Evolutionary conservation across 2,797 vertebrate genomes (phyloP).

Genomic region (Tiaroga cobitis): DNA sequence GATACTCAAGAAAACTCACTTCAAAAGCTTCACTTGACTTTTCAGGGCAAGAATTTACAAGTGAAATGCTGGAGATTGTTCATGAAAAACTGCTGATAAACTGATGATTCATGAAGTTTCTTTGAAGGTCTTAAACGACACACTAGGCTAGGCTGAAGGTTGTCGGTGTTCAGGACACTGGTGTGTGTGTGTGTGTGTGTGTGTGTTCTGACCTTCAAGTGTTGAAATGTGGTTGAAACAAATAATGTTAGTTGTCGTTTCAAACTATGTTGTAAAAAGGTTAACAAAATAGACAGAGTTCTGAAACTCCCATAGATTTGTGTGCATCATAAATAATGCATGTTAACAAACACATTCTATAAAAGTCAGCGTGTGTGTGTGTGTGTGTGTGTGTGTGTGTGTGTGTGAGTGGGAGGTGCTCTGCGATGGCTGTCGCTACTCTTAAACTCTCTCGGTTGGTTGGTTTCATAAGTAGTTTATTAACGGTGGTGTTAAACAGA

Average conservation of each 20-base stretch:
- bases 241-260: constrained; percentile 70
- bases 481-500: constrained; percentile 7
- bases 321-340: neutral
- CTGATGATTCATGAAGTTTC: neutral
- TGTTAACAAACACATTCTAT: neutral
- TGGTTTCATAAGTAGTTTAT: constrained; percentile 33
- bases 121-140: constrained; percentile 55
- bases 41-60: neutral
- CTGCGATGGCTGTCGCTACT: neutral
- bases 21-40: neutral
- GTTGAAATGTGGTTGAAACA: constrained; percentile 23
- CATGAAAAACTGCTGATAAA: neutral
- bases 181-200: constrained; percentile 54
- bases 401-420: constrained; percentile 24
- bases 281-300: neutral
- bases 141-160: constrained; percentile 67
- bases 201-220: constrained; percentile 66
- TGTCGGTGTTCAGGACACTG: constrained; percentile 80
- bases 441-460: constrained; percentile 35
- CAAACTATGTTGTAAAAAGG: neutral
- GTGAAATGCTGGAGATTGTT: neutral
- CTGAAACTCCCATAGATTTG: neutral
- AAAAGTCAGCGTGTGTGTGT: neutral
- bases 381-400: constrained; percentile 52
- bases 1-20: neutral